A percentile compares a stretch with the other conserved stretches of the same genome.
Evolutionary conservation across 1,140 invertebrate genomes (phyloP).

Genomic region (Ostrea edulis): DNA sequence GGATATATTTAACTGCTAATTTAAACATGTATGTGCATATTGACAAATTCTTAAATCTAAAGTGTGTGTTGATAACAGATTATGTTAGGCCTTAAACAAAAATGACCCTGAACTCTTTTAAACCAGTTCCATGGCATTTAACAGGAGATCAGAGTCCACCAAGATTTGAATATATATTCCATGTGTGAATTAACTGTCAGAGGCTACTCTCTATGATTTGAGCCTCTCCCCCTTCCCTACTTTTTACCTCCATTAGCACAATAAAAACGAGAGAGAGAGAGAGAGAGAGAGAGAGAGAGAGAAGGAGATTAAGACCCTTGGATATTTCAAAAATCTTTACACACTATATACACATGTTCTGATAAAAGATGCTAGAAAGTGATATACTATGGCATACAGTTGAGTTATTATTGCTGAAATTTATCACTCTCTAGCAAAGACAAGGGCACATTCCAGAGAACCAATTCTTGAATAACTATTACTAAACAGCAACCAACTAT

Average conservation of each 20-base stretch:
- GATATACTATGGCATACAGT: background rate
- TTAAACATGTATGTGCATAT: background rate
- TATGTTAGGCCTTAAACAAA: background rate
- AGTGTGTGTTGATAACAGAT: conserved; percentile 6
- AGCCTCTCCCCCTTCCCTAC: background rate
- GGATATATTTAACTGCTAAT: too few relatives aligned
- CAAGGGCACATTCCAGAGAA: background rate
- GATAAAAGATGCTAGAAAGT: too few relatives aligned
- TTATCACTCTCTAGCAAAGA: background rate
- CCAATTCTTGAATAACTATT: background rate
- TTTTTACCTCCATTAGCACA: too few relatives aligned
- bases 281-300: too few relatives aligned
- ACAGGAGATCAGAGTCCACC: background rate
- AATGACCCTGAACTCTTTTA: background rate
- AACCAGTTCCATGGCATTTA: background rate
- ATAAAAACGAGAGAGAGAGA: too few relatives aligned
- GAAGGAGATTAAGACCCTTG: too few relatives aligned
- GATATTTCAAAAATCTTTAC: too few relatives aligned
- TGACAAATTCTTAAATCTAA: conserved; percentile 14
- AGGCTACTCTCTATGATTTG: too few relatives aligned
- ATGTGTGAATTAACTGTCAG: too few relatives aligned
- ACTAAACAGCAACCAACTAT: background rate
- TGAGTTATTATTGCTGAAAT: background rate
- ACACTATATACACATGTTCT: too few relatives aligned
- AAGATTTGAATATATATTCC: too few relatives aligned